phyloP scores from a whole-genome alignment of 2,888 invertebrate genomes.

The Acronicta aceris region DNA sequence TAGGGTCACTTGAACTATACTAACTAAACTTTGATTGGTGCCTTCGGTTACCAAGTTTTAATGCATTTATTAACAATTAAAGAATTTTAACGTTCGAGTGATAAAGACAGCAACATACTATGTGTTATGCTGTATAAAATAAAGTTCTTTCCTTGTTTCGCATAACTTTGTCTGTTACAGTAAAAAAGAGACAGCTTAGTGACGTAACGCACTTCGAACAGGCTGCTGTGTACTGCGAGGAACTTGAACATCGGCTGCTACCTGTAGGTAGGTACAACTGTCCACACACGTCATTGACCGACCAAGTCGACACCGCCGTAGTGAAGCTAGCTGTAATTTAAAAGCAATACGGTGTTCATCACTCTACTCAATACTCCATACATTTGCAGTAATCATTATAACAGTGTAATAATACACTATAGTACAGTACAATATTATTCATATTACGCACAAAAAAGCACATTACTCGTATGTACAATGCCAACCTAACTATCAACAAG shows the following conservation, averaged over 20 bases:
- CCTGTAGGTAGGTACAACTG: background rate
- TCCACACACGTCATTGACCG: constrained; percentile 42
- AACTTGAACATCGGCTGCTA: constrained; percentile 31
- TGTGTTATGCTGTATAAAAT: constrained; percentile 11
- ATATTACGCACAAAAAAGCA: no score
- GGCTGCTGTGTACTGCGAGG: constrained; percentile 8
- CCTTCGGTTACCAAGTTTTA: constrained; percentile 9
- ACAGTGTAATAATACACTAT: no score
- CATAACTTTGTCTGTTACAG: constrained; percentile 3
- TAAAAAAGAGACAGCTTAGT: constrained; percentile 33
- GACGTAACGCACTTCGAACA: background rate
- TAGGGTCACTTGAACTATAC: constrained; percentile 29
- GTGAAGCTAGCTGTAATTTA: constrained; percentile 34
- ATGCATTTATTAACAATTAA: constrained; percentile 7
- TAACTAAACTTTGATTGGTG: constrained; percentile 41
- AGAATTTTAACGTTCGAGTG: constrained; percentile 27
- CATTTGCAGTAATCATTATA: no score
- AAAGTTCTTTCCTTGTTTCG: constrained; percentile 34
- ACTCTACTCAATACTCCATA: background rate
- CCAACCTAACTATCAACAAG: no score
- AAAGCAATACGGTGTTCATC: background rate
- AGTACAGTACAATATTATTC: no score
- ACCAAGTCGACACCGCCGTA: constrained; percentile 32
- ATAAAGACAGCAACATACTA: constrained; percentile 35
- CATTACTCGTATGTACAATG: no score